Base-by-base conservation (phyloP, 1,140 invertebrate genomes). In the Ooceraea biroi region DNA sequence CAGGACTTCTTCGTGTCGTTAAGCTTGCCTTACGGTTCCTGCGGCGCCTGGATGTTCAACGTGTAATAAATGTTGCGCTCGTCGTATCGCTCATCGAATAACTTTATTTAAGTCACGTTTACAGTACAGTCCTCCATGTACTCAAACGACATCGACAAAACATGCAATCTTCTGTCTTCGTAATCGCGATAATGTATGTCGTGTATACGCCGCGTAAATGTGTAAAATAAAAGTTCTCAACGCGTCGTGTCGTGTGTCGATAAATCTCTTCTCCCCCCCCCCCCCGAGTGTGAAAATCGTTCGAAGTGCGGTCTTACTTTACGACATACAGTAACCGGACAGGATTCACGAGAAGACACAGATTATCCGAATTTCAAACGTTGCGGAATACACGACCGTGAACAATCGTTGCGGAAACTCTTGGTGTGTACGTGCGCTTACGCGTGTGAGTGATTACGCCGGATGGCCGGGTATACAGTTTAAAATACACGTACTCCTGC, bases 91-190 rank as follows among this genome's bases (percentile, higher is more conserved):
- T 91, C 89, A 88, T 88, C 86, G 86, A 87, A 91, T 91, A 89
- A 91, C 86, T 93, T 93, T 93, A 93, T 93, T 93, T 90, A 90
- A 91, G 84, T 92, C 86, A 90, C 90, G 84, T 86, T 92, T 92
- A 93, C 86, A 92, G 68, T 92, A 91, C 89, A 86, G 72, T 89
- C 91, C 82, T 69, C 82, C 89, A 80, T 87, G 89, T 92, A 86
- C 69, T 89, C 86, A 87, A 36, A 88, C 78, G 83, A 89, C 88
- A 90, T 87, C 88, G 80, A 86, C 85, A 88, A 90, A 36, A 89
- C 84, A 87, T 88, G 77, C 89, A 90, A 82, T 84, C 76, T 90
- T 83, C 84, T 90, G 87, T 88, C 85, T 82, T 91, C 83, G 90
- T 74, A 86, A 83, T 88, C 85, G 71, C 30, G 87, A 86, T 60